Percentiles rank a stretch among this genome's conserved stretches.
phyloP scores from a whole-genome alignment of 2,797 vertebrate species.

The Zenarchopterus dispar region DNA sequence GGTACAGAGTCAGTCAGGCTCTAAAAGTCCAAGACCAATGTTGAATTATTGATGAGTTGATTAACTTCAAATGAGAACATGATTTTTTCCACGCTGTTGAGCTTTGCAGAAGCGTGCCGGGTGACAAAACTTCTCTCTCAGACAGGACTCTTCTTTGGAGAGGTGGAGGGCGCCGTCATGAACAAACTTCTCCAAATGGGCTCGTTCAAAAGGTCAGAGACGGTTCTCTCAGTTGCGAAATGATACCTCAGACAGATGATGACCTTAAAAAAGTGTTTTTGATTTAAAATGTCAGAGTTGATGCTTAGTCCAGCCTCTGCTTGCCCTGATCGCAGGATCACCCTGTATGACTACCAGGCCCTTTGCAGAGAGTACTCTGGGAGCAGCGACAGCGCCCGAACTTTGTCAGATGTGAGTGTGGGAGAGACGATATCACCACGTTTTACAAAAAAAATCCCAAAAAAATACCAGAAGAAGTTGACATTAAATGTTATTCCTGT shows the following conservation, averaged over 20 bases:
- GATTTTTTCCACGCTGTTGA: not conserved
- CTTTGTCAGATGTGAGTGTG: conserved; percentile 91
- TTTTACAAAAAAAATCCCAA: too few relatives aligned
- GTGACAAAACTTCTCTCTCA: conserved; percentile 67
- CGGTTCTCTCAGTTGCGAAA: not conserved
- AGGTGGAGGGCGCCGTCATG: conserved; percentile 97
- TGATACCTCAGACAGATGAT: too few relatives aligned
- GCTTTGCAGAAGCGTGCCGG: not conserved
- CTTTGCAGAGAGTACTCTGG: conserved; percentile 92
- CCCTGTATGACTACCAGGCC: conserved; percentile 96
- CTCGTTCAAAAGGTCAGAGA: conserved; percentile 94
- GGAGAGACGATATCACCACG: not conserved
- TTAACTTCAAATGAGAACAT: too few relatives aligned
- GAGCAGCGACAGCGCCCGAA: conserved; percentile 90
- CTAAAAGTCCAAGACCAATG: too few relatives aligned
- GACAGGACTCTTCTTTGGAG: conserved; percentile 97
- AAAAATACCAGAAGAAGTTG: not conserved
- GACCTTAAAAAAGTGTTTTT: not conserved
- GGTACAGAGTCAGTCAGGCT: too few relatives aligned
- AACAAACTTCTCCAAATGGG: conserved; percentile 97
- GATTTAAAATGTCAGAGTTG: not conserved
- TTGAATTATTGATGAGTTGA: too few relatives aligned
- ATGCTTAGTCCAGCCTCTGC: not conserved
- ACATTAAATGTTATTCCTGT: not conserved
- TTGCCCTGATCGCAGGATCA: conserved; percentile 83